These are phyloP conservation scores for Drosophila siamana DNA, from an alignment of 2,888 invertebrate species.

Conservation along the genomic window DNA sequence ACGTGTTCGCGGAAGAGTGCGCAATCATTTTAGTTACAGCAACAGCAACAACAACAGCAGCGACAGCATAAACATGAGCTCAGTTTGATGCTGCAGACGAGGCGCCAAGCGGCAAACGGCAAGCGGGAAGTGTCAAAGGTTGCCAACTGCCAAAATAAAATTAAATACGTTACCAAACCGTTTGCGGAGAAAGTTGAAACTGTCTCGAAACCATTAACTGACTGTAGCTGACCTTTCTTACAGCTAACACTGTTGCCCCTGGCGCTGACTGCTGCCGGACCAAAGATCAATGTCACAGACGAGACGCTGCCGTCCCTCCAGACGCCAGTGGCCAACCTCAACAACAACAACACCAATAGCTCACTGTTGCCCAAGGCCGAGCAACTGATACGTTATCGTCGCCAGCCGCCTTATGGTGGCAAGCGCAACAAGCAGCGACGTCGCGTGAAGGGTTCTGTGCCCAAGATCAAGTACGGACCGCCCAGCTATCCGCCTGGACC, in stretches of 20 bases:
- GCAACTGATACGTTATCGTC: slow-evolving; percentile 76
- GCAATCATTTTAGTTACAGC: not conserved
- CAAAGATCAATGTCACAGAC: slow-evolving; percentile 31
- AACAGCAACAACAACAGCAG: too few relatives aligned
- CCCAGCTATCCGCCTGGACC: slow-evolving; percentile 55
- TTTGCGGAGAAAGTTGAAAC: slow-evolving; percentile 38
- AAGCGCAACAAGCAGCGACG: slow-evolving; percentile 75
- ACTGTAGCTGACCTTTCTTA: slow-evolving; percentile 11
- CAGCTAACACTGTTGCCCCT: slow-evolving; percentile 42
- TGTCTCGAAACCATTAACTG: slow-evolving; percentile 16
- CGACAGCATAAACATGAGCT: not conserved
- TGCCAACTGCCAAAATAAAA: slow-evolving; percentile 16
- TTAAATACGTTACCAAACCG: slow-evolving; percentile 34
- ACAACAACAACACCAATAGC: not conserved
- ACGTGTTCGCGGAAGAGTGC: slow-evolving; percentile 41
- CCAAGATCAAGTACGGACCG: slow-evolving; percentile 78
- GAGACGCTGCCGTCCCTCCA: not conserved
- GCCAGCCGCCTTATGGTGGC: slow-evolving; percentile 78
- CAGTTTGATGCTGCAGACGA: not conserved
- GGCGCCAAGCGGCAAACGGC: too few relatives aligned
- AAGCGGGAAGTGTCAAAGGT: slow-evolving; percentile 62
- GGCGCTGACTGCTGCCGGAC: slow-evolving; percentile 18
- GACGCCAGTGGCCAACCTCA: not conserved
- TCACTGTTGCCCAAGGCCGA: slow-evolving; percentile 68
- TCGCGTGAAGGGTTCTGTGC: slow-evolving; percentile 66